Evolutionary conservation across 1,140 invertebrate species (phyloP).

Genomic region (Drosophila ananassae): DNA sequence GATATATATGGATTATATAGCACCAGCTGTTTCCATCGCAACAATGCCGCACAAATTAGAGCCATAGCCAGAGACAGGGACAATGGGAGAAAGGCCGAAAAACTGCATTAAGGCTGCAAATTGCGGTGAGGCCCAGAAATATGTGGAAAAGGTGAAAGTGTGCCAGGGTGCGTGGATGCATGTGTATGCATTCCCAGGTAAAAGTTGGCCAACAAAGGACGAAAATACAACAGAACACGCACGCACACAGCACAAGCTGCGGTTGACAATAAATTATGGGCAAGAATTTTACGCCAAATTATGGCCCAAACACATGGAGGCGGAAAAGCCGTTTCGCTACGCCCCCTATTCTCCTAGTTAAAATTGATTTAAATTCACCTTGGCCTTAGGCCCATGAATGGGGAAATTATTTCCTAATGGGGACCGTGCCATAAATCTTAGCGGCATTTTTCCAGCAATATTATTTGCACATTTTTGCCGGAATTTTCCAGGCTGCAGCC

Average conservation of each 20-base stretch:
- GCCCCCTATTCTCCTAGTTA: constrained; percentile 63
- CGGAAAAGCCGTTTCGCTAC: constrained; percentile 44
- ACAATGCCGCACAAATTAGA: constrained; percentile 68
- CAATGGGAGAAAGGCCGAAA: constrained; percentile 44
- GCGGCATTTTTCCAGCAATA: constrained; percentile 25
- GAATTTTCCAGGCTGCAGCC: constrained; percentile 48
- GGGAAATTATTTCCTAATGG: constrained; percentile 43
- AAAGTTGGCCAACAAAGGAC: constrained; percentile 22
- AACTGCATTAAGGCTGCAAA: constrained; percentile 57
- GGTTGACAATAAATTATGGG: constrained; percentile 74
- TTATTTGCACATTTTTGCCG: constrained; percentile 31
- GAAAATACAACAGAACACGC: not conserved
- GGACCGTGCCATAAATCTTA: constrained; percentile 64
- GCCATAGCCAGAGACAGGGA: constrained; percentile 22
- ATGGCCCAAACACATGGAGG: constrained; percentile 45
- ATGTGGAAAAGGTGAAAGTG: constrained; percentile 72
- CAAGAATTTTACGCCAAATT: constrained; percentile 70
- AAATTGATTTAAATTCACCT: constrained; percentile 78
- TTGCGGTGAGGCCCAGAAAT: constrained; percentile 36
- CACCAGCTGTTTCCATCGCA: constrained; percentile 44
- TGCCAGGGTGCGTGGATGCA: constrained; percentile 31
- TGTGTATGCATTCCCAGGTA: constrained; percentile 30
- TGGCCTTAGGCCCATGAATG: constrained; percentile 31
- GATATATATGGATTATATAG: constrained; percentile 48
- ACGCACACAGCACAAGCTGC: constrained; percentile 4